Conservation (phyloP, 1,140 invertebrate genomes). For the Formica selysi region DNA sequence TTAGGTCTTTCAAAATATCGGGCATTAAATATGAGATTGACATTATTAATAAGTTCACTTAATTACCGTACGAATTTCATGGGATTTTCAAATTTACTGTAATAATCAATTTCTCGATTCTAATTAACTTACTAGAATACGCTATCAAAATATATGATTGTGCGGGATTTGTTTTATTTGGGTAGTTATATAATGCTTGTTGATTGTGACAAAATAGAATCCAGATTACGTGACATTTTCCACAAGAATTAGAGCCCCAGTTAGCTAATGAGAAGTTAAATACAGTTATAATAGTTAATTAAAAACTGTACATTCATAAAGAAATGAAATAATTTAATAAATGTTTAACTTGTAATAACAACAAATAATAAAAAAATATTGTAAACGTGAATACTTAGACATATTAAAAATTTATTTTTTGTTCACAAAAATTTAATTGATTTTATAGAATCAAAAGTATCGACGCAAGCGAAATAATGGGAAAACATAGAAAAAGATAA, state of each 20-base stretch:
- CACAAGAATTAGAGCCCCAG: background rate
- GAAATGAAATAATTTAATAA: slow-evolving; percentile 26
- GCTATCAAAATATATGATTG: background rate
- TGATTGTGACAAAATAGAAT: background rate
- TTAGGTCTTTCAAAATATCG: too few relatives aligned
- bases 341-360: background rate
- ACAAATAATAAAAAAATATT: background rate
- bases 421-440: background rate
- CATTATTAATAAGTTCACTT: too few relatives aligned
- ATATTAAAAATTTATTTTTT: background rate
- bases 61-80: too few relatives aligned
- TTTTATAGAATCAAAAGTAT: background rate
- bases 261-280: slow-evolving; percentile 52
- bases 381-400: background rate
- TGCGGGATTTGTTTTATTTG: background rate
- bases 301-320: slow-evolving; percentile 30
- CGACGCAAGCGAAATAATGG: background rate
- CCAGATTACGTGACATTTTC: background rate
- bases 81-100: too few relatives aligned
- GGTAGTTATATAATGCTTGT: background rate
- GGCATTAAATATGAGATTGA: too few relatives aligned
- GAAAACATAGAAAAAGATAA: background rate
- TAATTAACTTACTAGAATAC: slow-evolving; percentile 24
- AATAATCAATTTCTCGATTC: background rate
- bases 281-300: slow-evolving; percentile 51